Percentiles rank a stretch among this genome's conserved stretches.
These are phyloP conservation scores for Leptopilina myrica DNA, from an alignment of 2,888 invertebrate species.

Conservation along the genomic window DNA sequence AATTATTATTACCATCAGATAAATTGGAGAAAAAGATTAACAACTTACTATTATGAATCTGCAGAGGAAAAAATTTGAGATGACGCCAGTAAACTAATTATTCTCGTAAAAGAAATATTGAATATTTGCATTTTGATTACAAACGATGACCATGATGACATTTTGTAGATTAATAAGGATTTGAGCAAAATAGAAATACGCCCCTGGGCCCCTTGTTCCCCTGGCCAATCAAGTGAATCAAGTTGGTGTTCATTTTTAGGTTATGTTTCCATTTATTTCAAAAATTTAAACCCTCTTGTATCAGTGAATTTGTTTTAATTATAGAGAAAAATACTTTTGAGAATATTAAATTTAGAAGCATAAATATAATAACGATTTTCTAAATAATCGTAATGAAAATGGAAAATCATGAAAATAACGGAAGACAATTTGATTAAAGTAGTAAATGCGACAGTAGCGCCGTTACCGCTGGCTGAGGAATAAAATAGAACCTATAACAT, in stretches of 20 bases:
- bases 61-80: background rate
- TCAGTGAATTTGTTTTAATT: background rate
- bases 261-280: background rate
- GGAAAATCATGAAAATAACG: background rate
- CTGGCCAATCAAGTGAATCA: background rate
- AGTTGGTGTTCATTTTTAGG: background rate
- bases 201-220: background rate
- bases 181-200: conserved; percentile 2
- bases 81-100: conserved; percentile 7
- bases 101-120: conserved; percentile 20
- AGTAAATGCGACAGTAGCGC: background rate
- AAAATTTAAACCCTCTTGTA: background rate
- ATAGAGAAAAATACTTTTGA: too few species aligned
- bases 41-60: conserved; percentile 3
- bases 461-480: background rate
- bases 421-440: background rate
- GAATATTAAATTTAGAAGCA: background rate
- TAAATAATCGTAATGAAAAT: background rate
- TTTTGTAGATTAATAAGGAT: conserved; percentile 6
- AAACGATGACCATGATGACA: conserved; percentile 14
- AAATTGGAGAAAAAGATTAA: background rate
- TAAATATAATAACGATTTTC: background rate
- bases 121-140: conserved; percentile 51
- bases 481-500: background rate
- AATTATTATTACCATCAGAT: background rate